Evolutionary conservation across 2,113 vertebrate genomes (phyloP), one percentile per base, ranked within the genome.

Genomic region (human): DNA sequence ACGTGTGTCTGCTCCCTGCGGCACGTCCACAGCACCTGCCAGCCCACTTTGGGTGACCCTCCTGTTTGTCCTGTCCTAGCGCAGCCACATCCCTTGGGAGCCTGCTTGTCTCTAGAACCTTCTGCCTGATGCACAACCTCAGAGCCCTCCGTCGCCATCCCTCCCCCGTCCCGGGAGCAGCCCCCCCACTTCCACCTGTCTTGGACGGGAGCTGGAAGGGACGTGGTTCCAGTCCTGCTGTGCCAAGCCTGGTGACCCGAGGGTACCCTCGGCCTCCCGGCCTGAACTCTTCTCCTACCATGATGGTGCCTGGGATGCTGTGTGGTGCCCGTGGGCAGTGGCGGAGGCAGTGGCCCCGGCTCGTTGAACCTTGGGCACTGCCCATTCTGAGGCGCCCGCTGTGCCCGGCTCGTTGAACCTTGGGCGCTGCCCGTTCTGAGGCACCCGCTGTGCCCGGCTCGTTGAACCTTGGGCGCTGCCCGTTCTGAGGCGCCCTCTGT

Each of bases 311-410:
- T n/a, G 68, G 68, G 68, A 35, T 18, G 16, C 32, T 1, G 7
- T 0, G 70, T 9, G 9, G 18, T 38, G n/a, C n/a, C 40, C 5
- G 1, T 72, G 12, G 45, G 45, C 73, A 17, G 27, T 18, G 9
- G 30, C 1, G 57, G n/a, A 40, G 11, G 1, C 6, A 1, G 18
- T 0, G 2, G 22, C 45, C 27, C 0, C 30, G 5, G 14, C 0
- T 20, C 14, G 50, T 1, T 0, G 16, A 22, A 30, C 40, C 27
- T 14, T 7, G 66, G 66, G 66, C 16, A 3, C 64, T 3, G 66
- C 30, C 66, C 14, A 27, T 30, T 64, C 61, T 59, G 3, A n/a
- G n/a, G 20, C 9, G 18, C 35, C n/a, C 2, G 14, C 59, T 1
- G 13, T 0, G 18, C n/a, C n/a, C n/a, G n/a, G n/a, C n/a, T n/a